These are phyloP conservation scores for Troilus luridus DNA, from an alignment of 2,888 invertebrate genomes.

Conservation along the genomic window DNA sequence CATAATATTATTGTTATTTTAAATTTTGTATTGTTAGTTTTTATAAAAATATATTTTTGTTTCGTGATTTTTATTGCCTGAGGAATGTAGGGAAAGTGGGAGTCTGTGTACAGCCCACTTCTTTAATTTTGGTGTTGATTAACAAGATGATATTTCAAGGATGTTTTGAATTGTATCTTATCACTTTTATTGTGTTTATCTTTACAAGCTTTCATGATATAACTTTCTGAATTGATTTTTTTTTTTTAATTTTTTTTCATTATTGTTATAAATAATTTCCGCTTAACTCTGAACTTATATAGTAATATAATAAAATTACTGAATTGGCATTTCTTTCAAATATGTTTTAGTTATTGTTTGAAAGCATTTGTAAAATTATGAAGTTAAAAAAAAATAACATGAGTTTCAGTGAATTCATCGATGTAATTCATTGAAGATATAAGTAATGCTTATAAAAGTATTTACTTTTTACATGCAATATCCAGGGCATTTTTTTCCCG, in stretches of 20 bases:
- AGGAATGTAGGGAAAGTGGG: conserved; percentile 34
- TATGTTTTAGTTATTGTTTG: neutral
- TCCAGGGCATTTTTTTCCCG: too few species aligned
- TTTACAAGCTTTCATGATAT: neutral
- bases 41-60: neutral
- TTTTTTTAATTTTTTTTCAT: neutral
- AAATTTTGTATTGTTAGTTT: neutral
- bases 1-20: neutral
- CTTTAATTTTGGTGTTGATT: conserved; percentile 24
- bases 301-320: neutral
- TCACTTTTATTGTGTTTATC: conserved; percentile 1
- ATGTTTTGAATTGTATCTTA: conserved; percentile 7
- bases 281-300: neutral
- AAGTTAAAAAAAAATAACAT: neutral
- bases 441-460: too few species aligned
- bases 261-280: neutral
- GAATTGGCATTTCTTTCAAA: neutral
- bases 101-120: conserved; percentile 33
- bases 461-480: too few species aligned
- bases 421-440: neutral
- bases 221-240: neutral
- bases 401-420: neutral
- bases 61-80: neutral
- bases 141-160: conserved; percentile 38
- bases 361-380: neutral